Evolutionary conservation across 2,113 vertebrate genomes (phyloP).

Genomic region (Ramphastos sulfuratus): DNA sequence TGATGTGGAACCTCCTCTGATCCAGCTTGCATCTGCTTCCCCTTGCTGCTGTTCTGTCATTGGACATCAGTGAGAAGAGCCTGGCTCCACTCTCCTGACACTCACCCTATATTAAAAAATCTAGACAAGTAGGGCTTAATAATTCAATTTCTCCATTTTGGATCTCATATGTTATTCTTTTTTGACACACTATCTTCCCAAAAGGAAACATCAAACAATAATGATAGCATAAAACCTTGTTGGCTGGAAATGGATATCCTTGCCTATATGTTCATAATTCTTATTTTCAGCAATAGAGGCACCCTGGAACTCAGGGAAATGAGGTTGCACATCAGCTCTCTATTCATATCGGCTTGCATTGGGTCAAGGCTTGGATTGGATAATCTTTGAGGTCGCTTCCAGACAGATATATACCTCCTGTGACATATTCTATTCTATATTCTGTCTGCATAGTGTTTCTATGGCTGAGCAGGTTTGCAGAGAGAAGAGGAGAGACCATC

Average conservation of each 20-base stretch:
- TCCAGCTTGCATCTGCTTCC: no score
- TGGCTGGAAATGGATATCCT: background rate
- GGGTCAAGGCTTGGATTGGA: no score
- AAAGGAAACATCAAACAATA: slow-evolving; percentile 6
- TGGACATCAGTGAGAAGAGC: no score
- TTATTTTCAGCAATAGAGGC: background rate
- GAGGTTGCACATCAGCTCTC: background rate
- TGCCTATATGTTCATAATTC: background rate
- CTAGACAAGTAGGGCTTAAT: background rate
- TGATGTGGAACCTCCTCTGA: no score
- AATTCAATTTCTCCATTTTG: background rate
- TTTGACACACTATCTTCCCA: background rate
- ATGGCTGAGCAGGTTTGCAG: background rate
- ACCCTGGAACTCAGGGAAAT: background rate
- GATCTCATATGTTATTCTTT: background rate
- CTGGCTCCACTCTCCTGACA: no score
- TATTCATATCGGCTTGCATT: background rate
- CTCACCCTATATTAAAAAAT: background rate
- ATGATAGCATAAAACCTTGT: background rate
- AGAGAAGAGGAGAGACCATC: background rate
- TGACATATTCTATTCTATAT: no score
- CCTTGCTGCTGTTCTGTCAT: no score
- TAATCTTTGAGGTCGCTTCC: no score
- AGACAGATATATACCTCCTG: no score
- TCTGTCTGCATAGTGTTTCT: background rate